Percentiles rank a stretch among this genome's conserved stretches.
These are phyloP conservation scores for Panagrolaimus sp. DNA, from an alignment of 1,140 invertebrate species.

Conservation along the genomic window DNA sequence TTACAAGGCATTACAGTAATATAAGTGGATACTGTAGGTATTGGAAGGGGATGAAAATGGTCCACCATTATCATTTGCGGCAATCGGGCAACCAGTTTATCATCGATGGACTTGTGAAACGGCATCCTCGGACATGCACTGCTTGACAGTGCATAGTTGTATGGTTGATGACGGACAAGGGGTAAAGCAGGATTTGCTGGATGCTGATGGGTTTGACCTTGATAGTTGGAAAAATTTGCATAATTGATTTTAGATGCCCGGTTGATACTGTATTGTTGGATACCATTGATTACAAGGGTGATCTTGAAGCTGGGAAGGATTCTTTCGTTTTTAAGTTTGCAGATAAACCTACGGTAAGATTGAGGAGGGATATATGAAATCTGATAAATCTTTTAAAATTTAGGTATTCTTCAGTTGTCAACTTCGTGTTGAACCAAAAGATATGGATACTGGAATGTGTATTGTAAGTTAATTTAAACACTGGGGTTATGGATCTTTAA, in stretches of 20 bases:
- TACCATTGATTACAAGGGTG: slow-evolving; percentile 31
- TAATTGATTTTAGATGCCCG: slow-evolving; percentile 26
- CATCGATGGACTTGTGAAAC: slow-evolving; percentile 37
- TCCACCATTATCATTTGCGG: slow-evolving; percentile 29
- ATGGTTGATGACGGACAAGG: slow-evolving; percentile 43
- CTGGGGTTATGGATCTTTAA: too few relatives aligned
- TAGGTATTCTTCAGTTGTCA: slow-evolving; percentile 31
- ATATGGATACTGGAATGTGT: neutral
- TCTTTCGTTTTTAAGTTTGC: slow-evolving; percentile 47
- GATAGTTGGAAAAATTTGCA: too few relatives aligned
- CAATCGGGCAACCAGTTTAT: slow-evolving; percentile 29
- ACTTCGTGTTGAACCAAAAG: slow-evolving; percentile 24
- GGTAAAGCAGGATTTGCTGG: slow-evolving; percentile 35
- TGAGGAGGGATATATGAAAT: too few relatives aligned
- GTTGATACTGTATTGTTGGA: slow-evolving; percentile 32
- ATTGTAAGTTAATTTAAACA: slow-evolving; percentile 11
- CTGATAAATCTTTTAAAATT: too few relatives aligned
- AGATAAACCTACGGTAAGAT: slow-evolving; percentile 29
- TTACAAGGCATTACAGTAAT: neutral
- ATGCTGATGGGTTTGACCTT: slow-evolving; percentile 31
- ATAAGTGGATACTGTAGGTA: too few relatives aligned
- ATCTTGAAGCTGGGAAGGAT: slow-evolving; percentile 33
- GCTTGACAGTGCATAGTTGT: slow-evolving; percentile 34
- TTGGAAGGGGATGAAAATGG: slow-evolving; percentile 29
- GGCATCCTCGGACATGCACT: slow-evolving; percentile 23